Base-by-base conservation (phyloP, 2,888 invertebrate genomes). In the Buathra laborator region DNA sequence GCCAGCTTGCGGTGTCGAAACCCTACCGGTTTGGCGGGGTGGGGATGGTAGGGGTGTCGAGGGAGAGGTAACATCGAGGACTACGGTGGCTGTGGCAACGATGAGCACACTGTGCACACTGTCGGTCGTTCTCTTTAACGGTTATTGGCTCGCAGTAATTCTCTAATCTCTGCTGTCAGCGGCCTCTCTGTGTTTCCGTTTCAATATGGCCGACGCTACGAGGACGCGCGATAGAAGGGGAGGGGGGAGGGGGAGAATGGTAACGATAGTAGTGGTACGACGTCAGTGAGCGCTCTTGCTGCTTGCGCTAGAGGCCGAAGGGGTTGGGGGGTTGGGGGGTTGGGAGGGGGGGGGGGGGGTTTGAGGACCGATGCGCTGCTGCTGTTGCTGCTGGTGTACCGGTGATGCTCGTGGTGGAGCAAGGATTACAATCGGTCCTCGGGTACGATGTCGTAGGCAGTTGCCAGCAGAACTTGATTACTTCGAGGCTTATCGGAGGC, bases 101-200 rank as follows among this genome's bases (percentile, higher is more conserved):
- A 81, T 70, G 70, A 84, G 75, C 83, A 80, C 86, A 85, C 85
- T 78, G 83, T 70, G 75, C 85, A 82, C 85, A 89, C 89, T 89
- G 90, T 89, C 89, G 91, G 92, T 92, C 92, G 93, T 93, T 92
- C 92, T 91, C 92, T 92, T 92, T 93, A 93, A 93, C 92, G 91
- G 92, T 93, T 93, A 93, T 93, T 92, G 93, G 92, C 90, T 90
- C 88, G 89, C 90, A 90, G 92, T 92, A 93, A 93, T 92, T 92
- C 92, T 92, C 92, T 93, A 93, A 93, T 93, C 92, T 92, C 91
- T 91, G 90, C 91, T 92, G 92, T 92, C 92, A 92, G 90, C 92
- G 91, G 89, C 90, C 90, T 91, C 89, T 90, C 89, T 91, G 90
- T 90, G 92, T 91, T 92, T 91, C 91, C 92, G 90, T 91, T 91